Evolutionary conservation across 2,888 invertebrate species (phyloP).

Genomic region (Eilema depressum): DNA sequence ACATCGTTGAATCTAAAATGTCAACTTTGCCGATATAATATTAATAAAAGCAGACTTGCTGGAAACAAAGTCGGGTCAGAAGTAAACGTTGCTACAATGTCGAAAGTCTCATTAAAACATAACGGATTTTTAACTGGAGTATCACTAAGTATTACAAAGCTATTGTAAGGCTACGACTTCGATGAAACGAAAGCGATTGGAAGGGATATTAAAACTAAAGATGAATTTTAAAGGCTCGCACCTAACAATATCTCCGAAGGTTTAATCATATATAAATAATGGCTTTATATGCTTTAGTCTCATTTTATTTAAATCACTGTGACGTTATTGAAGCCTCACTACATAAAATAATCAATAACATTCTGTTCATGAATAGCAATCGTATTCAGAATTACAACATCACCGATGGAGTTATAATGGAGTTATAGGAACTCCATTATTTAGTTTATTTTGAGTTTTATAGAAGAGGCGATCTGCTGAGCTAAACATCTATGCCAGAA

Average conservation of each 20-base stretch:
- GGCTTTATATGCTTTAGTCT: no score
- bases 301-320: no score
- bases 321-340: no score
- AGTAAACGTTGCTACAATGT: slow-evolving; percentile 30
- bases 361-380: no score
- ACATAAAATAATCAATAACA: no score
- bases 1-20: slow-evolving; percentile 8
- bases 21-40: slow-evolving; percentile 10
- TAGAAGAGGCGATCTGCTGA: no score
- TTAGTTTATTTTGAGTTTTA: no score
- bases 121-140: slow-evolving; percentile 35
- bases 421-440: no score
- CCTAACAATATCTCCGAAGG: no score
- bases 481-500: no score
- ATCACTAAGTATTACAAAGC: slow-evolving; percentile 18
- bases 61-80: slow-evolving; percentile 22
- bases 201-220: not conserved
- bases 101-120: slow-evolving; percentile 28
- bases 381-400: no score
- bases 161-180: not conserved
- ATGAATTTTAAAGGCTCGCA: not conserved
- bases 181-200: slow-evolving; percentile 6
- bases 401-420: no score
- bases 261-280: not conserved
- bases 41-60: slow-evolving; percentile 18